A percentile compares a stretch with the other conserved stretches of the same genome.
These are phyloP conservation scores for Standfussiana lucernea DNA, from an alignment of 2,888 invertebrate species.

Conservation along the genomic window DNA sequence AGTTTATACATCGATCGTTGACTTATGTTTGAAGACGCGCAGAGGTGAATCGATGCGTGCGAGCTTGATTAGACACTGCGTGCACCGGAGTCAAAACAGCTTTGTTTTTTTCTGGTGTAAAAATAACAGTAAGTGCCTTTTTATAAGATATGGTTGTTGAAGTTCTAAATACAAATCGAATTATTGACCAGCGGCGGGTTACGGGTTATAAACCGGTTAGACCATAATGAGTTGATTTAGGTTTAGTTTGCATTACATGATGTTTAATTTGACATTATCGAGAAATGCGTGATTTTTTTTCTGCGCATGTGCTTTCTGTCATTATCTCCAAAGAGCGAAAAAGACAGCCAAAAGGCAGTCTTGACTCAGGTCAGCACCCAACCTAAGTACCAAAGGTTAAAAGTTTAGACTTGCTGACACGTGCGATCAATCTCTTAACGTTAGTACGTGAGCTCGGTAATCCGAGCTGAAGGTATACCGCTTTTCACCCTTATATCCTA, in stretches of 20 bases:
- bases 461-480: no score
- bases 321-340: not conserved
- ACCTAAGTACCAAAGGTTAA: not conserved
- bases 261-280: not conserved
- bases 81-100: not conserved
- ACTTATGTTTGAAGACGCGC: not conserved
- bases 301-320: no score
- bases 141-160: not conserved
- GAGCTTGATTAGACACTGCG: not conserved
- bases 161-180: not conserved
- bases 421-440: slow-evolving; percentile 18
- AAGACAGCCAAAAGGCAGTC: not conserved
- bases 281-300: not conserved
- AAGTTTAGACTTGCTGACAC: slow-evolving; percentile 9
- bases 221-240: not conserved
- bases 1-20: slow-evolving; percentile 32
- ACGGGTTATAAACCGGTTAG: not conserved
- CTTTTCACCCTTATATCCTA: no score
- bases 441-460: no score
- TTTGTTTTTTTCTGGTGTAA: not conserved
- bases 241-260: not conserved
- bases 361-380: not conserved
- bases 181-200: not conserved
- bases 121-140: not conserved
- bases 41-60: slow-evolving; percentile 15